A percentile compares a stretch with the other conserved stretches of the same genome.
Evolutionary conservation across 2,113 vertebrate species (phyloP).

Genomic region (Megalops atlanticus): DNA sequence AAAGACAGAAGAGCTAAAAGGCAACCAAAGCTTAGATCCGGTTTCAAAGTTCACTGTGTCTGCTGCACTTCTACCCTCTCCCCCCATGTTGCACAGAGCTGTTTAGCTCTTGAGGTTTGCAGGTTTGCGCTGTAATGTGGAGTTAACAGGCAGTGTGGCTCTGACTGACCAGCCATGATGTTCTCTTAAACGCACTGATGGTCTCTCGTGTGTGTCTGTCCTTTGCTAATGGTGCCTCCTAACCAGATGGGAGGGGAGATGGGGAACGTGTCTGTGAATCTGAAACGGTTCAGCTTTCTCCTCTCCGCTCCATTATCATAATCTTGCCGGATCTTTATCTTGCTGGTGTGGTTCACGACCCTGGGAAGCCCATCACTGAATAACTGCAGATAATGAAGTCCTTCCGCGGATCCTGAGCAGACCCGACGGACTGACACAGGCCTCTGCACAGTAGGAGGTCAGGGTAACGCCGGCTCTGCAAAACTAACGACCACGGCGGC

Average conservation of each 20-base stretch:
- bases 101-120: no score
- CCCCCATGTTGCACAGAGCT: no score
- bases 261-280: constrained; percentile 67
- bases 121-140: no score
- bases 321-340: constrained; percentile 79
- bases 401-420: constrained; percentile 64
- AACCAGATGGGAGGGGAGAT: constrained; percentile 63
- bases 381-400: constrained; percentile 72
- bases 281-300: constrained; percentile 68
- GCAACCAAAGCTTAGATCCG: no score
- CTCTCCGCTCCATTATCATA: constrained; percentile 71
- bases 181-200: constrained; percentile 50
- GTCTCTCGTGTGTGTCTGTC: constrained; percentile 63
- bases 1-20: no score
- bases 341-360: constrained; percentile 76
- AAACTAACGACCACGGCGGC: constrained; percentile 63
- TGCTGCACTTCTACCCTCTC: no score
- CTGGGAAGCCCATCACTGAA: constrained; percentile 66
- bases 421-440: constrained; percentile 55
- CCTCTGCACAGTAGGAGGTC: no score
- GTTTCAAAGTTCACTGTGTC: no score
- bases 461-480: no score
- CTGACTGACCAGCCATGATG: neutral
- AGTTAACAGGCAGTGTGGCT: no score
- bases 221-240: constrained; percentile 65